A percentile compares a stretch with the other conserved stretches of the same genome.
phyloP scores from a whole-genome alignment of 2,113 vertebrate genomes.

The Monopterus albus region DNA sequence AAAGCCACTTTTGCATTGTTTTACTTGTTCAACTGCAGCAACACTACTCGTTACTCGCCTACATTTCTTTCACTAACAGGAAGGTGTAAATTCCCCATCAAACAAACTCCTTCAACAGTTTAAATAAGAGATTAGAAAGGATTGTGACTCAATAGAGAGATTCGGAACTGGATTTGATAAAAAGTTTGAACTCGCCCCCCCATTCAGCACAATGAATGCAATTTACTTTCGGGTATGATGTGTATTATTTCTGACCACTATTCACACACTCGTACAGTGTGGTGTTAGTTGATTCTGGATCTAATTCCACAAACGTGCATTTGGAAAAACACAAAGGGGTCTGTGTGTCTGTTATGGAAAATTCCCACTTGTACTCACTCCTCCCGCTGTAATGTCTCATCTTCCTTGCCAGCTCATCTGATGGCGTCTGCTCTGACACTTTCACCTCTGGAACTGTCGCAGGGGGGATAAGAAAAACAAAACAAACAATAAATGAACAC shows the following conservation, averaged over 20 bases:
- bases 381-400: conserved; percentile 87
- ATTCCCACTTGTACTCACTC: conserved; percentile 80
- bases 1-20: no score
- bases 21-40: no score
- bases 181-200: no score
- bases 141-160: no score
- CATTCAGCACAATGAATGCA: background rate
- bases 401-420: conserved; percentile 90
- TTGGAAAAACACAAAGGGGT: background rate
- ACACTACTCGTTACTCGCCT: no score
- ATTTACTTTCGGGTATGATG: background rate
- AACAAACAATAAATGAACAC: background rate
- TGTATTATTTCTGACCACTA: background rate
- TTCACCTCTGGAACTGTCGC: conserved; percentile 88
- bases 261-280: no score
- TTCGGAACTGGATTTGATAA: no score
- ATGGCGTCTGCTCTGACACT: conserved; percentile 91
- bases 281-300: background rate
- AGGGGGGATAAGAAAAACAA: background rate
- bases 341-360: background rate
- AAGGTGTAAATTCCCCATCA: no score
- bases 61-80: no score
- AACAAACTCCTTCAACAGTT: no score
- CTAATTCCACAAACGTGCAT: background rate
- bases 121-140: no score